Conservation (phyloP, 2,113 vertebrate species). For the Edolisoma coerulescens region DNA sequence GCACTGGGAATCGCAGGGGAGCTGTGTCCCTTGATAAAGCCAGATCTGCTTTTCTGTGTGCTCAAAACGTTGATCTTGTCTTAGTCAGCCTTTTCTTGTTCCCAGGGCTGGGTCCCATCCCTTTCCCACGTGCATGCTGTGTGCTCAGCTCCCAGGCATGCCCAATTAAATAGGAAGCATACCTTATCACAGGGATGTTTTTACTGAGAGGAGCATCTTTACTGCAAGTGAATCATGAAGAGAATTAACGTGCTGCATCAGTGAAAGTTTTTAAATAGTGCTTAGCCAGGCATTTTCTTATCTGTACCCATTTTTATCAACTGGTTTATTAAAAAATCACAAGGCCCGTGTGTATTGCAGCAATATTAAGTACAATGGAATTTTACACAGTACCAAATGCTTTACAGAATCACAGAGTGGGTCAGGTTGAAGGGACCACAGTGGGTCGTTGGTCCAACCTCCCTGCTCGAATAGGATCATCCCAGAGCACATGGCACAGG, state of each 20-base stretch:
- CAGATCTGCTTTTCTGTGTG: not conserved
- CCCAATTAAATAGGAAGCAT: not conserved
- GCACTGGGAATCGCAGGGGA: not conserved
- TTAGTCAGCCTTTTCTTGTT: not conserved
- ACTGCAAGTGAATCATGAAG: not conserved
- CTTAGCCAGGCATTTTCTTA: not conserved
- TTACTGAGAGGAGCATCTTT: not conserved
- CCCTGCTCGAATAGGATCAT: not conserved
- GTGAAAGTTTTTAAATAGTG: not conserved
- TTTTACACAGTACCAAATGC: not conserved
- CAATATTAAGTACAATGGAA: not conserved
- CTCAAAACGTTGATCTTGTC: not conserved
- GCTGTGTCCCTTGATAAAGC: not conserved
- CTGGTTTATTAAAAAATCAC: not conserved
- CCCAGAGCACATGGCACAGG: not conserved
- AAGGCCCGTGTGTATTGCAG: not conserved
- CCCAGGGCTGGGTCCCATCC: not conserved
- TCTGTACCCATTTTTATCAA: not conserved
- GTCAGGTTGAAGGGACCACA: not conserved
- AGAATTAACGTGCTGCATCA: not conserved
- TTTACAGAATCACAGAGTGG: not conserved
- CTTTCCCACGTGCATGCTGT: not conserved
- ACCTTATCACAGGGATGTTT: not conserved
- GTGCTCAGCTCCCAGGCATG: not conserved
- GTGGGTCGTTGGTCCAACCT: not conserved